Evolutionary conservation across 2,797 vertebrate genomes (phyloP).

Genomic region (Oryzias dopingdopingensis): DNA sequence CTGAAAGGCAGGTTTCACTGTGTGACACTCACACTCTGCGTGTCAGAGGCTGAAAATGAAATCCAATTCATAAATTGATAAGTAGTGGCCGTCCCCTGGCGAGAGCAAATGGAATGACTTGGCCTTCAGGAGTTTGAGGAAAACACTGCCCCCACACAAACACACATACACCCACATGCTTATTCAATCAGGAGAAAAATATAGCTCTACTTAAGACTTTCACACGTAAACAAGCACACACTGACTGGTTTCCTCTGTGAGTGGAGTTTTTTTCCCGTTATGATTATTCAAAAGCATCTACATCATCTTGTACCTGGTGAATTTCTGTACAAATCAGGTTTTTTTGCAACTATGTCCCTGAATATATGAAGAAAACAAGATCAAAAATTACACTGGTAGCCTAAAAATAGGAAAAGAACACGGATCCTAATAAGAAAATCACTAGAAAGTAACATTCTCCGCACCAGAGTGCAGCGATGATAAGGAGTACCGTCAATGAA

Average conservation of each 20-base stretch:
- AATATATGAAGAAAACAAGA: no score
- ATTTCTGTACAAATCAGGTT: no score
- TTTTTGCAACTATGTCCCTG: no score
- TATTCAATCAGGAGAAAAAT: constrained; percentile 38
- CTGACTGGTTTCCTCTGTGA: not conserved
- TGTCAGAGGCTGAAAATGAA: constrained; percentile 45
- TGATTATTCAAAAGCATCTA: no score
- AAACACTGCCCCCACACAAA: constrained; percentile 27
- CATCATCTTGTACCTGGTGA: no score
- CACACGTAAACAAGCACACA: constrained; percentile 14
- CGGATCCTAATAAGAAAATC: no score
- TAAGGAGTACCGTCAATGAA: no score
- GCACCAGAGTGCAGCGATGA: no score
- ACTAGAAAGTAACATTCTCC: no score
- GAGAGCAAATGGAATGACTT: constrained; percentile 53
- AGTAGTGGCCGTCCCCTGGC: constrained; percentile 45
- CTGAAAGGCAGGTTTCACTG: constrained; percentile 36
- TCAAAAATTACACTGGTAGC: no score
- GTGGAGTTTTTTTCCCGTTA: no score
- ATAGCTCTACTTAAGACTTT: constrained; percentile 21
- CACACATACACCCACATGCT: constrained; percentile 8
- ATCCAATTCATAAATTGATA: constrained; percentile 69
- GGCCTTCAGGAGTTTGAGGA: constrained; percentile 44
- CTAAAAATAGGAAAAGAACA: no score
- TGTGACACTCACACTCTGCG: constrained; percentile 40